Percentiles rank a stretch among this genome's conserved stretches.
These are phyloP conservation scores for Palythoa caribaeorum DNA, from an alignment of 92 coral and sea anemone genomes.

Conservation along the genomic window DNA sequence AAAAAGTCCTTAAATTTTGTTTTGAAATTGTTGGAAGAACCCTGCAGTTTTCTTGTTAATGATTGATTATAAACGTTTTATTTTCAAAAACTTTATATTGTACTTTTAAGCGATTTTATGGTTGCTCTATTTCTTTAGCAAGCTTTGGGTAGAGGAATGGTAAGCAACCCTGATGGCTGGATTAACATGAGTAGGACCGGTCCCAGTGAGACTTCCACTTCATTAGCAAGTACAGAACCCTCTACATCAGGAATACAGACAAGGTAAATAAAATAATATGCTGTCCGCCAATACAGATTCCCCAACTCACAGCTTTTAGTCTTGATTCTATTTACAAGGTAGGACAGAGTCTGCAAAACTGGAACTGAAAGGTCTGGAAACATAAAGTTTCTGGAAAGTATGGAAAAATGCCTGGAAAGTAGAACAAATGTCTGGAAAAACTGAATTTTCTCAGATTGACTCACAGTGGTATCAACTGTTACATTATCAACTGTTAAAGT, in stretches of 20 bases:
- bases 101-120: neutral
- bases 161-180: neutral
- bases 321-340: no score
- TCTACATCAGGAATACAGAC: slow-evolving; percentile 6
- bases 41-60: no score
- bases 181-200: slow-evolving; percentile 16
- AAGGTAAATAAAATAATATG: neutral
- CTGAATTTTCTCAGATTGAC: neutral
- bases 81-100: no score
- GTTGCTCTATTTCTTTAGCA: neutral
- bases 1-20: no score
- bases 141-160: neutral
- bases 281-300: neutral
- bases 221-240: neutral
- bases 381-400: no score
- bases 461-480: no score
- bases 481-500: no score
- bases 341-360: no score
- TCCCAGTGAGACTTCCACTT: neutral
- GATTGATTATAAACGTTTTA: no score
- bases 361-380: no score
- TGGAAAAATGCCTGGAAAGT: neutral
- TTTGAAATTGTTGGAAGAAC: no score
- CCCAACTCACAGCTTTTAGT: neutral
- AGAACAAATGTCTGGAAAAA: neutral